Evolutionary conservation across 2,797 vertebrate genomes (phyloP).

Genomic region (Malurus leucopterus): DNA sequence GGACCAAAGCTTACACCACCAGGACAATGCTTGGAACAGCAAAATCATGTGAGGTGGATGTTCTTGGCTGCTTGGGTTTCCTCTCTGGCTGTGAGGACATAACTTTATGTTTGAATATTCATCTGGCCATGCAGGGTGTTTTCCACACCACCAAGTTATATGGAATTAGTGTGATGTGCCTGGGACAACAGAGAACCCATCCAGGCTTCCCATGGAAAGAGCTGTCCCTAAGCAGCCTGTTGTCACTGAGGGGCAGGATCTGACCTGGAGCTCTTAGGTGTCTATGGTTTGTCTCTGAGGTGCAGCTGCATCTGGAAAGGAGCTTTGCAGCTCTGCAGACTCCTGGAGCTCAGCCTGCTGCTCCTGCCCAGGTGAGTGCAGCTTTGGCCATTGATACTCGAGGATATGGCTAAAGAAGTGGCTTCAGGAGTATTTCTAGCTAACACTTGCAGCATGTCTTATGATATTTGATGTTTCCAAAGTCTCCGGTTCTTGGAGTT

Average conservation of each 20-base stretch:
- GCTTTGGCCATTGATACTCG: not conserved
- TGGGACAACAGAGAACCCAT: not conserved
- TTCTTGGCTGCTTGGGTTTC: not conserved
- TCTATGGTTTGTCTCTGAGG: not conserved
- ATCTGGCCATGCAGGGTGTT: not conserved
- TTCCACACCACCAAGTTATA: not conserved
- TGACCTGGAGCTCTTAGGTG: not conserved
- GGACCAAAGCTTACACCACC: not conserved
- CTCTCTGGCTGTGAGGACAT: not conserved
- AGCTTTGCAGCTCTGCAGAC: not conserved
- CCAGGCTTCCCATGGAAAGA: not conserved
- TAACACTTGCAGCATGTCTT: not conserved
- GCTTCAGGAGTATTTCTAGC: not conserved
- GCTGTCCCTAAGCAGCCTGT: not conserved
- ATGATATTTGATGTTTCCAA: not conserved
- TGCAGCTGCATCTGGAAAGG: not conserved
- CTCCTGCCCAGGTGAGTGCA: fast-evolving
- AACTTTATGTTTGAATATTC: not conserved
- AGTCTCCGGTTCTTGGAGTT: not conserved
- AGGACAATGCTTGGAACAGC: not conserved
- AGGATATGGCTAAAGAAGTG: not conserved
- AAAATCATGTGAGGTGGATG: not conserved
- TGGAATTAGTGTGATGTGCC: fast-evolving
- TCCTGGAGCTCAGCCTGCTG: not conserved
- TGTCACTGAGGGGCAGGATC: not conserved